Conservation (phyloP, 2,797 vertebrate genomes). For the Megaceryle alcyon region DNA sequence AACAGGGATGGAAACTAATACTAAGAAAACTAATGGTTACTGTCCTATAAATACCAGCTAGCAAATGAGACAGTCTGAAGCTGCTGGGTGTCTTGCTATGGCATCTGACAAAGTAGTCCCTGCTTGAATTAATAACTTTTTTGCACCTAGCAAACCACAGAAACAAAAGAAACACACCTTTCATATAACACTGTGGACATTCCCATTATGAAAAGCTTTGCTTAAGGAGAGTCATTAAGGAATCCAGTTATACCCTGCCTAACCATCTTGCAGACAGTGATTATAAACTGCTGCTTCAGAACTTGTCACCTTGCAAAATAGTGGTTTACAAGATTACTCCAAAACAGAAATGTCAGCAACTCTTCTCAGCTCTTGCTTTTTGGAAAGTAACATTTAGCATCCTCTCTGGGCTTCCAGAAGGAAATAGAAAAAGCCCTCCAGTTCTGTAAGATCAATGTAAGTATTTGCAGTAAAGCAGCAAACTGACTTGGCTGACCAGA, state of each 20-base stretch:
- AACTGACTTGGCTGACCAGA: background rate
- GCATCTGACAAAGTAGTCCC: background rate
- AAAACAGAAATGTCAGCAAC: background rate
- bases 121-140: background rate
- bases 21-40: background rate
- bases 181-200: background rate
- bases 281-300: background rate
- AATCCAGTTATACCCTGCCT: background rate
- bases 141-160: background rate
- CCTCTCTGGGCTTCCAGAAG: background rate
- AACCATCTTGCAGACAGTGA: background rate
- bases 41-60: background rate
- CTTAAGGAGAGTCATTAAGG: background rate
- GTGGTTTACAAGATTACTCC: background rate
- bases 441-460: rapidly evolving
- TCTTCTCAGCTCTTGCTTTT: background rate
- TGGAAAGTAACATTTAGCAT: background rate
- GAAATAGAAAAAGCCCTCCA: background rate
- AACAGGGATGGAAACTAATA: background rate
- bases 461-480: background rate
- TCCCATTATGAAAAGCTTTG: background rate
- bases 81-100: background rate
- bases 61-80: background rate
- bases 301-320: background rate
- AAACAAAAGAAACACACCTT: background rate